Percentiles rank a stretch among this genome's conserved stretches.
Conservation (phyloP, 1,140 invertebrate genomes). For the Hylyphantes graminicola region DNA sequence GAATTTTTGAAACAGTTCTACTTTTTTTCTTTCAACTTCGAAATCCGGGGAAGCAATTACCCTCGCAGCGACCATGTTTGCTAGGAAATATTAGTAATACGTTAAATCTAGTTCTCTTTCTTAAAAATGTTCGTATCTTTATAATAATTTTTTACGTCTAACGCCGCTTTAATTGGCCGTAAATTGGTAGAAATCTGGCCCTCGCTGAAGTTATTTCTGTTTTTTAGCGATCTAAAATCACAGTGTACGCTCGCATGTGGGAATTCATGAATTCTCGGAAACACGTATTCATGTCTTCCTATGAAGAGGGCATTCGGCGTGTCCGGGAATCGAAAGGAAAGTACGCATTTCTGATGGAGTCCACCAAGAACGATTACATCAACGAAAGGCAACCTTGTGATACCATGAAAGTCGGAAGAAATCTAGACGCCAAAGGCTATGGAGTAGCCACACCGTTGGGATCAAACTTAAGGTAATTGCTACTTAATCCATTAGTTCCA, state of each 20-base stretch:
- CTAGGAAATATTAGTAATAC: no score
- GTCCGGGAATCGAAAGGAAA: conserved; percentile 70
- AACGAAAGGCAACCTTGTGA: conserved; percentile 73
- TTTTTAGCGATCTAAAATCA: conserved; percentile 69
- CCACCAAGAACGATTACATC: conserved; percentile 66
- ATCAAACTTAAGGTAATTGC: conserved; percentile 64
- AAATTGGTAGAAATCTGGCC: no score
- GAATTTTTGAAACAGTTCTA: no score
- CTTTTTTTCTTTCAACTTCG: no score
- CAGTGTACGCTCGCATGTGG: conserved; percentile 73
- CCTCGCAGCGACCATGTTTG: no score
- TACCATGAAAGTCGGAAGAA: conserved; percentile 73
- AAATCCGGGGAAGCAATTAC: no score
- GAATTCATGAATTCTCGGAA: conserved; percentile 67
- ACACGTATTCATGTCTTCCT: conserved; percentile 68
- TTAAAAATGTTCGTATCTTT: no score
- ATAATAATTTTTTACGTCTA: no score
- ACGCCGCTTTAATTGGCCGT: no score
- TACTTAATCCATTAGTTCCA: background rate
- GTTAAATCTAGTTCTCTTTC: no score
- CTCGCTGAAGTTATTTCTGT: background rate
- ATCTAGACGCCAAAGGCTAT: conserved; percentile 70
- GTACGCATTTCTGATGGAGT: conserved; percentile 74
- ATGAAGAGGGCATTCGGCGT: conserved; percentile 68
- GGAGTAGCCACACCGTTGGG: conserved; percentile 69